Conservation (phyloP, 2,113 vertebrate species). For the Pitta sordida region DNA sequence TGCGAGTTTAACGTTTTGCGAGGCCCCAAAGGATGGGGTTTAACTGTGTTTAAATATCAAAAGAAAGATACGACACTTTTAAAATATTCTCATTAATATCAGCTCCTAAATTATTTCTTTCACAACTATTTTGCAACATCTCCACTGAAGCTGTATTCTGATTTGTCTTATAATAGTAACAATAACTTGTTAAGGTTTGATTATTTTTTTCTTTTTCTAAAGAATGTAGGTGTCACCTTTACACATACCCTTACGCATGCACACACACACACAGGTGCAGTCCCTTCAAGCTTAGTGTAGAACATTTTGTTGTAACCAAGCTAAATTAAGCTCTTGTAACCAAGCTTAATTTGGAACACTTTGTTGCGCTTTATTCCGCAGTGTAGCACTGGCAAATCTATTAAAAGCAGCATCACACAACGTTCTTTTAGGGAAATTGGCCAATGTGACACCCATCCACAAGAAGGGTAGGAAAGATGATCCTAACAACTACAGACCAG, state of each 20-base stretch:
- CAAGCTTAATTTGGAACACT: no score
- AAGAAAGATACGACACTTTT: not conserved
- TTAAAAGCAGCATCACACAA: not conserved
- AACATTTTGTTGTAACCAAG: no score
- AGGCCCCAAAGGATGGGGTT: no score
- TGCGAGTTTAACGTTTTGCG: no score
- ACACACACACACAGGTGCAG: accelerated
- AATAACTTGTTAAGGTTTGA: not conserved
- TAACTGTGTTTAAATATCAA: not conserved
- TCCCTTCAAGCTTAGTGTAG: not conserved
- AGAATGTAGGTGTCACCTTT: not conserved
- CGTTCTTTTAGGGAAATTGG: not conserved
- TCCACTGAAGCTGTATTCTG: constrained; percentile 10
- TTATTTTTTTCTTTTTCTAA: not conserved
- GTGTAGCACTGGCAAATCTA: not conserved
- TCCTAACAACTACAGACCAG: no score
- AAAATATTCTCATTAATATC: not conserved
- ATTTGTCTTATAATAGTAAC: constrained; percentile 18
- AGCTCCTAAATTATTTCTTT: not conserved
- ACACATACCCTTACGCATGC: no score
- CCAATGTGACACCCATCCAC: no score
- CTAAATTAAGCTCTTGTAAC: no score
- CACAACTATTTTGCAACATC: constrained; percentile 3
- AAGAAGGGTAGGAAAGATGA: no score
- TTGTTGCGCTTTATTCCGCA: not conserved